phyloP scores from a whole-genome alignment of 2,113 vertebrate genomes.

The Himantopus leucocephalus region DNA sequence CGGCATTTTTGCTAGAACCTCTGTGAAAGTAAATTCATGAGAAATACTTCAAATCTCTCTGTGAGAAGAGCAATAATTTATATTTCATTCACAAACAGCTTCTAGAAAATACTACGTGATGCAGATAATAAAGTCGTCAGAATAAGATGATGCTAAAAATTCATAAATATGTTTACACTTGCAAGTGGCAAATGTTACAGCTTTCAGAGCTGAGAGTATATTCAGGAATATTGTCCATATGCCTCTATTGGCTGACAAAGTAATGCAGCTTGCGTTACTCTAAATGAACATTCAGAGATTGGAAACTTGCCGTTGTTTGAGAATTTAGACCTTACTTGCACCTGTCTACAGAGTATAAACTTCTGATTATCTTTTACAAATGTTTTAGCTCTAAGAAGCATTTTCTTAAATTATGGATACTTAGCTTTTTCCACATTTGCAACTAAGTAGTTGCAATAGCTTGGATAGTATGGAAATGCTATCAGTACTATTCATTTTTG shows the following conservation, averaged over 20 bases:
- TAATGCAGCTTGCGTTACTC: conserved; percentile 56
- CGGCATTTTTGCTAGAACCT: neutral
- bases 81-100: conserved; percentile 19
- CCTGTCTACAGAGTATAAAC: conserved; percentile 22
- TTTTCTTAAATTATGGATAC: neutral
- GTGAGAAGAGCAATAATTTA: neutral
- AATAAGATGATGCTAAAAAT: conserved; percentile 49
- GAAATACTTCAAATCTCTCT: neutral
- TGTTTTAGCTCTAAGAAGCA: neutral
- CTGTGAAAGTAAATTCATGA: neutral
- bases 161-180: conserved; percentile 60
- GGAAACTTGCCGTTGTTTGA: conserved; percentile 65
- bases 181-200: conserved; percentile 59
- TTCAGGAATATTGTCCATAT: conserved; percentile 68
- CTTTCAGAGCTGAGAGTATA: conserved; percentile 45
- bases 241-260: conserved; percentile 66
- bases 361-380: conserved; percentile 44
- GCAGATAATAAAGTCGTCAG: neutral
- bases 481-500: neutral
- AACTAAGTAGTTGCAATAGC: neutral
- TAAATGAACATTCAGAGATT: conserved; percentile 72
- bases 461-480: neutral
- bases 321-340: conserved; percentile 49
- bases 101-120: neutral
- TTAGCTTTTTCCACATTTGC: neutral